phyloP scores from a whole-genome alignment of 2,113 vertebrate genomes.

The Calypte anna region DNA sequence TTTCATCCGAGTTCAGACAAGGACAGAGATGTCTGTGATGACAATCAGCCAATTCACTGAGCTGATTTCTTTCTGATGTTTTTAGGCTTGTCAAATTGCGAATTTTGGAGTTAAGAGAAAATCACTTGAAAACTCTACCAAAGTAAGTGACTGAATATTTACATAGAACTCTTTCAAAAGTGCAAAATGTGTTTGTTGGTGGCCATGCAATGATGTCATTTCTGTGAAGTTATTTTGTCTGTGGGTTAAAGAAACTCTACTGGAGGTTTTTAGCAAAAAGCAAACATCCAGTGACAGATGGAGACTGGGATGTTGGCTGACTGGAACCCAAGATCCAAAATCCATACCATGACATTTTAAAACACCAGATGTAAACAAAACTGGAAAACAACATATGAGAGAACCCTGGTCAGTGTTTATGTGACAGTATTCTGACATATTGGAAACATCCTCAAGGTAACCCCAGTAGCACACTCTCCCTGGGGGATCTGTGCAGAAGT shows the following conservation, averaged over 20 bases:
- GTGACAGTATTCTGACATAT: neutral
- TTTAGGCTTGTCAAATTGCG: constrained; percentile 95
- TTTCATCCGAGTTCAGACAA: neutral
- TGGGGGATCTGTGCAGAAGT: neutral
- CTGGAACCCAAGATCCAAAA: neutral
- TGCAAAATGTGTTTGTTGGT: neutral
- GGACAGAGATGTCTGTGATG: neutral
- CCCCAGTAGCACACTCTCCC: neutral
- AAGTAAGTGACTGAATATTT: constrained; percentile 85
- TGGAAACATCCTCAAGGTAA: neutral
- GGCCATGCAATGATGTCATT: neutral
- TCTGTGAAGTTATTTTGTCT: neutral
- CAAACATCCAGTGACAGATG: fast-evolving
- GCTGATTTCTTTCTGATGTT: neutral
- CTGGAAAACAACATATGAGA: neutral
- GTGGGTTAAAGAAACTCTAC: neutral
- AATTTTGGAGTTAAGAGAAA: constrained; percentile 97
- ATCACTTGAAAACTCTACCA: constrained; percentile 99
- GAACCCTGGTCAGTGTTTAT: neutral
- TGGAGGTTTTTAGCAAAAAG: neutral
- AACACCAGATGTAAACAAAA: neutral
- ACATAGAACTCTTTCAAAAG: neutral
- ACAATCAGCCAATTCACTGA: neutral
- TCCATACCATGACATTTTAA: neutral
- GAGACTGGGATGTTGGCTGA: neutral